Conservation (phyloP, 2,888 invertebrate species). For the Hemaris fuciformis region DNA sequence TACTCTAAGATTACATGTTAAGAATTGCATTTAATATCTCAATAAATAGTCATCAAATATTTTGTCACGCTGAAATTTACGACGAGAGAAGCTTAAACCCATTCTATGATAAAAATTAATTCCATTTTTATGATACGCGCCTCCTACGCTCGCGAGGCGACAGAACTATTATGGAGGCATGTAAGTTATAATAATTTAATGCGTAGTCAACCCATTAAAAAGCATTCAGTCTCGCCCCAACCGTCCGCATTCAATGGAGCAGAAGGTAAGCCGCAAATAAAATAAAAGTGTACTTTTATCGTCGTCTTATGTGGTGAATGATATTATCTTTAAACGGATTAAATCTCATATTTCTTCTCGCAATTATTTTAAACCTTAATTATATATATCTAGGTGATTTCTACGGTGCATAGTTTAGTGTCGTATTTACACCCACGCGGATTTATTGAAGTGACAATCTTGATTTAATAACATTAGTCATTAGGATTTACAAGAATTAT, state of each 20-base stretch:
- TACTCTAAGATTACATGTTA: slow-evolving; percentile 24
- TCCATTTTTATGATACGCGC: slow-evolving; percentile 47
- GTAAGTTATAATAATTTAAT: slow-evolving; percentile 54
- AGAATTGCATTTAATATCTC: slow-evolving; percentile 40
- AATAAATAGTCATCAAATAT: slow-evolving; percentile 61
- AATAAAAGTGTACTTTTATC: slow-evolving; percentile 33
- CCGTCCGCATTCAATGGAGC: slow-evolving; percentile 50
- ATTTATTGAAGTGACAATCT: not conserved
- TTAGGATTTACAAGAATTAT: not conserved
- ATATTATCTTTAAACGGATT: slow-evolving; percentile 38
- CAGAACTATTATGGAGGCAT: slow-evolving; percentile 39
- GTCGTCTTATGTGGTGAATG: slow-evolving; percentile 34
- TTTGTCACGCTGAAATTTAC: slow-evolving; percentile 54
- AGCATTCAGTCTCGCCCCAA: slow-evolving; percentile 58
- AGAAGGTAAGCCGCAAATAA: slow-evolving; percentile 46
- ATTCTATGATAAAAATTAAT: slow-evolving; percentile 51
- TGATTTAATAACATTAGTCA: not conserved
- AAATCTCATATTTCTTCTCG: slow-evolving; percentile 25
- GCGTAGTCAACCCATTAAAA: slow-evolving; percentile 66
- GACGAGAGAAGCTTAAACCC: slow-evolving; percentile 39
- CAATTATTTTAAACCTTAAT: slow-evolving; percentile 16
- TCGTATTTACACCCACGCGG: not conserved
- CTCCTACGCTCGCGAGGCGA: slow-evolving; percentile 38
- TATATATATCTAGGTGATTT: slow-evolving; percentile 10
- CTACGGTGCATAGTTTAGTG: slow-evolving; percentile 4